Evolutionary conservation across 2,888 invertebrate species (phyloP), one percentile per base, ranked within the genome.

Genomic region (Octonoba sinensis): DNA sequence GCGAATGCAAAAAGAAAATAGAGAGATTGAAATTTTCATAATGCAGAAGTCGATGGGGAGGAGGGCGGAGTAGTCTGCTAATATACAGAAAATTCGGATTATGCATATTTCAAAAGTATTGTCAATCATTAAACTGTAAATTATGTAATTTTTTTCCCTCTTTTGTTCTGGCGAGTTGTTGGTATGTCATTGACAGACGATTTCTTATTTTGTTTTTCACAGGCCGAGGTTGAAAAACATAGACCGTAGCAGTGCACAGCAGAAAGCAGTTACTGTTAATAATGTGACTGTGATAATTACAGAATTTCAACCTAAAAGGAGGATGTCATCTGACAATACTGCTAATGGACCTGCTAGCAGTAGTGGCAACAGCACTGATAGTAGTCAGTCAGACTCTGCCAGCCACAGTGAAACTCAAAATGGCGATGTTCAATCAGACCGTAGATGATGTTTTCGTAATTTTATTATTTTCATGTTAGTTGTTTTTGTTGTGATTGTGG

Each of bases 251-350:
- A 94, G 95, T 47, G 97, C 95, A 36, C 95, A 95, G 89, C 95
- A 96, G 78, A 93, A 96, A 89, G 96, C 96, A 90, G 96, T 97
- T 86, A 98, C 98, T 66, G 97, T 97, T 49, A 97, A 97, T 89
- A 96, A 96, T 87, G 96, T 98, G 82, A 98, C 98, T 66, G 97
- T 98, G 84, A 94, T 96, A 85, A 97, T 98, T 88, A 98, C 98
- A 81, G 98, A 98, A 90, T 97, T 88, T 84, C 88, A 89, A 82
- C 88, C 88, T 3, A 89, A 88, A 79, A 83, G 85, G 44, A 83
- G 85, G 57, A 67, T 74, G 51, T 72, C 83, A 64, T 74, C 82
- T 16, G 84, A 85, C 44, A 84, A 67, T 66, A 56, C 84, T 15
- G 65, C 81, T 15, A 84, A 84, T 65, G 84, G 84, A 36, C 83